phyloP scores from a whole-genome alignment of 2,888 invertebrate genomes.

The Clivina fossor region DNA sequence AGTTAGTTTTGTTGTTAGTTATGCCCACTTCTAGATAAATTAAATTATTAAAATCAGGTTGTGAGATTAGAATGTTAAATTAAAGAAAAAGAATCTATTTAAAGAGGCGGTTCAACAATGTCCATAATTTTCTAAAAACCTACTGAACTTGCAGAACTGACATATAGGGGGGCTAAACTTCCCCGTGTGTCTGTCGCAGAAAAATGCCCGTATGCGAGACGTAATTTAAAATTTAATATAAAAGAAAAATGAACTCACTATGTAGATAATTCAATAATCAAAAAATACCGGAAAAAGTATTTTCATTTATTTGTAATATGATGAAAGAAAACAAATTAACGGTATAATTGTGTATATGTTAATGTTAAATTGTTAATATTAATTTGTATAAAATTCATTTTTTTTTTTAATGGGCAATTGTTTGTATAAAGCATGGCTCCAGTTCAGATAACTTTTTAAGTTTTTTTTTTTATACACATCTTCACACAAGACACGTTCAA shows the following conservation, averaged over 20 bases:
- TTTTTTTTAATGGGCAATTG: slow-evolving; percentile 33
- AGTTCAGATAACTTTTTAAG: slow-evolving; percentile 27
- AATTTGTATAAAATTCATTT: slow-evolving; percentile 34
- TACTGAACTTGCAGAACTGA: too few relatives aligned
- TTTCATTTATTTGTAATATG: slow-evolving; percentile 47
- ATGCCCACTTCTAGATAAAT: slow-evolving; percentile 33
- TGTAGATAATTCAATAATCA: slow-evolving; percentile 57
- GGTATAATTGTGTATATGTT: slow-evolving; percentile 51
- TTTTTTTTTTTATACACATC: slow-evolving; percentile 28
- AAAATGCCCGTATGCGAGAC: slow-evolving; percentile 26
- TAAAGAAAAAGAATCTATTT: slow-evolving; percentile 19
- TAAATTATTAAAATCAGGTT: slow-evolving; percentile 33
- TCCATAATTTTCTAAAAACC: too few relatives aligned
- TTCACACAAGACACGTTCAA: slow-evolving; percentile 20
- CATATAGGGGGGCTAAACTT: background rate
- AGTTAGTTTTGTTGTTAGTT: too few relatives aligned
- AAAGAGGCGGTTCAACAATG: too few relatives aligned
- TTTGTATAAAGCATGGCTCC: slow-evolving; percentile 35
- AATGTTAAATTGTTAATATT: slow-evolving; percentile 53
- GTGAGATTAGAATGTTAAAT: slow-evolving; percentile 35
- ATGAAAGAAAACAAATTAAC: slow-evolving; percentile 43
- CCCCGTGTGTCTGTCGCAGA: background rate
- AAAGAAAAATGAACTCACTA: slow-evolving; percentile 54
- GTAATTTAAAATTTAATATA: slow-evolving; percentile 34
- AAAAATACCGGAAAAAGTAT: slow-evolving; percentile 51